These are phyloP conservation scores for Luscinia luscinia DNA, from an alignment of 2,797 vertebrate genomes.

Conservation along the genomic window DNA sequence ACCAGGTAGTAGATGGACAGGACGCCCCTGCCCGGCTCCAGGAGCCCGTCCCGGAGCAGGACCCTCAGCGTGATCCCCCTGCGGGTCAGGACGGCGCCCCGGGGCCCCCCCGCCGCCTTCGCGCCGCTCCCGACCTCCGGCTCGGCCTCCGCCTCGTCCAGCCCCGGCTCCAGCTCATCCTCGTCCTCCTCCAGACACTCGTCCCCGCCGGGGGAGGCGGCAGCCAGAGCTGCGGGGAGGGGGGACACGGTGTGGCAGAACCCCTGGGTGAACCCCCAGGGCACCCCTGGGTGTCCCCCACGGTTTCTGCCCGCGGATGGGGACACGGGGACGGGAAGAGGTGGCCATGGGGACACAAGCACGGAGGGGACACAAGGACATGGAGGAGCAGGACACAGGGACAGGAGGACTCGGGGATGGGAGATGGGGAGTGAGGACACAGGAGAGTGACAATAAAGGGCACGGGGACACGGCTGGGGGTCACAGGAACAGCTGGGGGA, in stretches of 20 bases:
- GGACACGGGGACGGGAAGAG: background rate
- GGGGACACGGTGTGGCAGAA: background rate
- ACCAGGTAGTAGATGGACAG: conserved; percentile 94
- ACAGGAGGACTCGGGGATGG: background rate
- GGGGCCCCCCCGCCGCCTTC: conserved; percentile 42
- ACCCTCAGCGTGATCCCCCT: conserved; percentile 93
- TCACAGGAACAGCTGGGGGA: background rate
- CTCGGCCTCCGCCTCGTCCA: conserved; percentile 84
- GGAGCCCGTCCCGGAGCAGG: conserved; percentile 91
- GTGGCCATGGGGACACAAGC: background rate
- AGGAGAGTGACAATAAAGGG: background rate
- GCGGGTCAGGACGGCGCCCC: conserved; percentile 88
- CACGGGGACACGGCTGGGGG: background rate
- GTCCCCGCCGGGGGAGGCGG: conserved; percentile 83
- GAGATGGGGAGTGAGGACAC: background rate
- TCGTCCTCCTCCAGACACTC: conserved; percentile 89
- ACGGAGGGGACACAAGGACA: background rate
- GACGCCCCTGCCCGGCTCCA: conserved; percentile 90
- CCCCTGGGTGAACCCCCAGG: background rate
- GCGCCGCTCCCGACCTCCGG: conserved; percentile 71
- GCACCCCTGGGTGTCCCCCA: too few species aligned
- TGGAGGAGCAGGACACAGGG: background rate
- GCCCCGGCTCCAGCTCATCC: conserved; percentile 81
- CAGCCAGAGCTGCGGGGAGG: conserved; percentile 77
- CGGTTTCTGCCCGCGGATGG: background rate